These are phyloP conservation scores for Heteractis magnifica DNA, from an alignment of 92 coral and sea anemone genomes.

Conservation along the genomic window DNA sequence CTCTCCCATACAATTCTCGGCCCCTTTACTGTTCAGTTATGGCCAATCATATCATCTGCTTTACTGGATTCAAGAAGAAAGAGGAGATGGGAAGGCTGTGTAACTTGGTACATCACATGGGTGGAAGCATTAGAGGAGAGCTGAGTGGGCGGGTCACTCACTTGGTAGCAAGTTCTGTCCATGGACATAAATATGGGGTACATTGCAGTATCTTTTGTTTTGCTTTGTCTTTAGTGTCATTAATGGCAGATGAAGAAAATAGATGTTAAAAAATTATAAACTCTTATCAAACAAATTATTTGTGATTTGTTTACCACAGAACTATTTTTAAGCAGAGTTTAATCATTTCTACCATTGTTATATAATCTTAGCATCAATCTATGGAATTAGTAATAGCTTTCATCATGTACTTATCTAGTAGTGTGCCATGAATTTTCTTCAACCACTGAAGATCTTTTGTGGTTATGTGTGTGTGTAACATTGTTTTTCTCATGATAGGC, in stretches of 20 bases:
- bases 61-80: conserved; percentile 90
- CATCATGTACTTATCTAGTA: no score
- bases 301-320: no score
- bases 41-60: conserved; percentile 84
- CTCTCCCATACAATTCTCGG: conserved; percentile 87
- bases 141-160: conserved; percentile 93
- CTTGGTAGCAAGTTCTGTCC: conserved; percentile 88
- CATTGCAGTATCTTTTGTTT: not conserved
- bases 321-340: no score
- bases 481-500: conserved; percentile 42
- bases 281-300: no score
- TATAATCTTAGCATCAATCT: no score
- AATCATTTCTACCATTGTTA: no score
- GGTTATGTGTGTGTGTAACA: not conserved
- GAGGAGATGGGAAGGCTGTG: conserved; percentile 79
- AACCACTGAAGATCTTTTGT: no score
- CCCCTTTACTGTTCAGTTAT: conserved; percentile 82
- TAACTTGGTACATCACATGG: conserved; percentile 96
- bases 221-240: not conserved
- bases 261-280: no score
- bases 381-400: no score
- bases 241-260: not conserved
- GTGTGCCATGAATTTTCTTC: no score
- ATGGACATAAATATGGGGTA: conserved; percentile 96
- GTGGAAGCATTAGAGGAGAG: conserved; percentile 93